Percentiles rank a stretch among this genome's conserved stretches.
Conservation (phyloP, 2,888 invertebrate genomes). For the Drosophila meridionalis region DNA sequence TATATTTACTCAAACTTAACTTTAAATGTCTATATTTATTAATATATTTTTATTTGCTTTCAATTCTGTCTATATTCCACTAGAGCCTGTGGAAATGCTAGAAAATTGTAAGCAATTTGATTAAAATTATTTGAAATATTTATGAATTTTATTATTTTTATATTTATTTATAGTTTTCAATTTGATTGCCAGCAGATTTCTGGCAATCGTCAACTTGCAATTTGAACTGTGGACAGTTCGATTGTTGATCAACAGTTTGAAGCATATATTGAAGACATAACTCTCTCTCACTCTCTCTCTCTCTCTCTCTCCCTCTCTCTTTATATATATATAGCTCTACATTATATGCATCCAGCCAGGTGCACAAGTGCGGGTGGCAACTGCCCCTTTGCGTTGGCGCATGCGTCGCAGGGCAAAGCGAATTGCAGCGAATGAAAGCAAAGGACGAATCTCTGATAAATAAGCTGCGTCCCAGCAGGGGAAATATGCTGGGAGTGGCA, state of each 20-base stretch:
- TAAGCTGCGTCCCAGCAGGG: slow-evolving; percentile 39
- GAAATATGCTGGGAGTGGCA: slow-evolving; percentile 50
- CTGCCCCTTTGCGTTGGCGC: slow-evolving; percentile 16
- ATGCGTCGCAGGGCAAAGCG: slow-evolving; percentile 21
- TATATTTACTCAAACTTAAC: not conserved
- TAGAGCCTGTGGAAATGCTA: not conserved
- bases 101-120: no score
- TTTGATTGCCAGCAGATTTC: no score
- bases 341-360: not conserved
- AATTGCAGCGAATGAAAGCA: slow-evolving; percentile 34
- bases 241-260: slow-evolving; percentile 7
- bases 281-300: not conserved
- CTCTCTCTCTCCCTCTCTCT: not conserved
- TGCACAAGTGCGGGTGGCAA: not conserved
- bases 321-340: not conserved
- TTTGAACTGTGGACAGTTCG: not conserved
- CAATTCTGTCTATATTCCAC: not conserved
- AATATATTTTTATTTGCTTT: not conserved
- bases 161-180: no score
- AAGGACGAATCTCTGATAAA: slow-evolving; percentile 32
- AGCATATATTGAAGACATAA: not conserved
- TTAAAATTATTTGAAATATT: no score
- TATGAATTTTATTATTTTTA: no score
- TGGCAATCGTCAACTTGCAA: not conserved
- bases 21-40: not conserved